Base-by-base conservation (phyloP, 2,888 invertebrate species). In the Ditylenchus weischeri region DNA sequence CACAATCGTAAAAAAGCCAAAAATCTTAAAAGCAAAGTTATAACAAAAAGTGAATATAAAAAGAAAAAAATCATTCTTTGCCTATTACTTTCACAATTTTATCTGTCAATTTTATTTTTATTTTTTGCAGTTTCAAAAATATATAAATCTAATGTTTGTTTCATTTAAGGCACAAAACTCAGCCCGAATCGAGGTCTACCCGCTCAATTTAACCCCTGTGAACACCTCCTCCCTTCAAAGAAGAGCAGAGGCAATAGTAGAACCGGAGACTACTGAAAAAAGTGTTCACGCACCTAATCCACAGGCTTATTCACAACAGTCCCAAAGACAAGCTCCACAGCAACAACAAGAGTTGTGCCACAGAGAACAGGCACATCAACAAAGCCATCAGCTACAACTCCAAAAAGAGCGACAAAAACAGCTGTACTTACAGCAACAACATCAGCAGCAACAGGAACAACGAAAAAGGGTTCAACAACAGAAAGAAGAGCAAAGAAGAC, bases 151-250 rank as follows among this genome's bases (percentile, higher is more conserved):
- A 38, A 6, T 43, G 11, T 43, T 43, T 36, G 19, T 64, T 38
- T 5, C 23, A 23, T 19, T 81, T 51, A 72, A 81, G 81, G 79
- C 78, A 69, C 78, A 82, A 65, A 76, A 75, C 73, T 72, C 77
- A 64, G 81, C 78, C 57, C 78, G 76, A 58, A 79, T 81, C 71
- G 80, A 82, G 71, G 81, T 81, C 64, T 82, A 78, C 69, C 81
- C 81, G 43, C 71, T 80, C 62, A 76, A 69, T 64, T 75, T 72
- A 57, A 68, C 61, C 36, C 65, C 70, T 47, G 48, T 59, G 10
- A 64, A 36, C 35, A 8, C 49, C 21, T 48, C 38, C 48, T 49
- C 57, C 38, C 48, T 38, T 51, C 47, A 38, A 29, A 65, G 19
- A 36, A 38, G 23, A 49, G 19, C 29, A 43, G 54, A 54, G 15